Evolutionary conservation across 2,113 vertebrate species (phyloP).

Genomic region (Hydrolagus affinis): DNA sequence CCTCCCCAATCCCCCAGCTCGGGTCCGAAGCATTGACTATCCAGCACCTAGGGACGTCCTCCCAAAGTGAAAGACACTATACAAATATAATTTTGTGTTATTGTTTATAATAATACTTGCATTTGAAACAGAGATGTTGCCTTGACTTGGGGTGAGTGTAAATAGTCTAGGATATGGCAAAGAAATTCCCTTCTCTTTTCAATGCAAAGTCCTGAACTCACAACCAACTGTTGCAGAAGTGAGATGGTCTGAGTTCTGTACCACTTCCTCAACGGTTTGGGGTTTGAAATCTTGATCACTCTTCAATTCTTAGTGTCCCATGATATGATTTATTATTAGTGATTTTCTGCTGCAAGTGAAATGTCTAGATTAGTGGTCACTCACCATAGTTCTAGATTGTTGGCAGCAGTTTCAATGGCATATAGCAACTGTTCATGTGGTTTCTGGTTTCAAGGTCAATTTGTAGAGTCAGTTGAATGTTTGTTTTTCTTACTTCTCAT

Average conservation of each 20-base stretch:
- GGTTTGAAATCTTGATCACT: not conserved
- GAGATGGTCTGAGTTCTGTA: not conserved
- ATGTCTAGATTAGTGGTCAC: slow-evolving; percentile 2
- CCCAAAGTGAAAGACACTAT: too few relatives aligned
- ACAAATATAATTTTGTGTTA: too few relatives aligned
- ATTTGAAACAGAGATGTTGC: too few relatives aligned
- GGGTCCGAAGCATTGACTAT: too few relatives aligned
- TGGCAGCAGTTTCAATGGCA: not conserved
- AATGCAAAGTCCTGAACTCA: not conserved
- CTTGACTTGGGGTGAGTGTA: too few relatives aligned
- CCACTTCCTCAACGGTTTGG: not conserved
- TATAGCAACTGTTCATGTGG: not conserved
- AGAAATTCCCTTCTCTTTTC: too few relatives aligned
- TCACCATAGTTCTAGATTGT: not conserved
- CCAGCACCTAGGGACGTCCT: too few relatives aligned
- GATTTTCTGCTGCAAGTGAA: too few relatives aligned
- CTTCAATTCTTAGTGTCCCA: not conserved
- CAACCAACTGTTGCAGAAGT: too few relatives aligned
- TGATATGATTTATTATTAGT: not conserved
- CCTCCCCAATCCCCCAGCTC: too few relatives aligned
- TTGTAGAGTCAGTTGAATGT: not conserved
- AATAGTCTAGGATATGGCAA: too few relatives aligned
- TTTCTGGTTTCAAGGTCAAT: not conserved
- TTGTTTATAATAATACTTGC: too few relatives aligned
- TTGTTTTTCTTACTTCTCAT: not conserved